phyloP scores from a whole-genome alignment of 2,797 vertebrate species.

The Erethizon dorsatum region DNA sequence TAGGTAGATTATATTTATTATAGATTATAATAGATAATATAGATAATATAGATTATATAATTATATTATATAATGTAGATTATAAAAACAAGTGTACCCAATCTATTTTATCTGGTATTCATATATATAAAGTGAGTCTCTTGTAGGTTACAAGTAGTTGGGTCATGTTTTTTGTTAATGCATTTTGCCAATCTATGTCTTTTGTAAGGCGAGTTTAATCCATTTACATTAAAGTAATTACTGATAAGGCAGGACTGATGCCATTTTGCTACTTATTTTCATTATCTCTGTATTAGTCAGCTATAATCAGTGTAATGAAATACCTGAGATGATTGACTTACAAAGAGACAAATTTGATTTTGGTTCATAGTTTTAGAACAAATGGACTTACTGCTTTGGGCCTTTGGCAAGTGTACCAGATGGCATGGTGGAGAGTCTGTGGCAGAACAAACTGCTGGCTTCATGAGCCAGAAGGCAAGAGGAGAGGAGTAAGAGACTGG shows the following conservation, averaged over 20 bases:
- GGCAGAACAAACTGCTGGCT: neutral
- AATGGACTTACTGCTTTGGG: neutral
- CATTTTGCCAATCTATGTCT: neutral
- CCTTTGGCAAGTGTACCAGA: neutral
- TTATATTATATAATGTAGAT: too few relatives aligned
- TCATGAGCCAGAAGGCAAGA: neutral
- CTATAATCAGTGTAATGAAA: neutral
- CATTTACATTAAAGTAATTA: constrained; percentile 24
- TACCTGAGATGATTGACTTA: neutral
- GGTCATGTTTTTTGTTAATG: neutral
- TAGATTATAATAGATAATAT: too few relatives aligned
- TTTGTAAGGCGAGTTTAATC: neutral
- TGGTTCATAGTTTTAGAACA: neutral
- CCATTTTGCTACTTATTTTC: neutral
- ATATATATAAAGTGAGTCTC: neutral
- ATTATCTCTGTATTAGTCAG: neutral
- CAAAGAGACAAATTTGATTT: neutral
- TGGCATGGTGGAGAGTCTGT: neutral
- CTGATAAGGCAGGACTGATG: neutral
- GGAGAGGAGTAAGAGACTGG: too few relatives aligned
- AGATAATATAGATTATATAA: too few relatives aligned
- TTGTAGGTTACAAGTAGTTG: neutral
- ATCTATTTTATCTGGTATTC: neutral
- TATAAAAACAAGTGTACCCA: too few relatives aligned
- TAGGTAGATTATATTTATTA: too few relatives aligned